Base-by-base conservation (phyloP, 1,140 invertebrate genomes). In the Aphidius gifuensis region DNA sequence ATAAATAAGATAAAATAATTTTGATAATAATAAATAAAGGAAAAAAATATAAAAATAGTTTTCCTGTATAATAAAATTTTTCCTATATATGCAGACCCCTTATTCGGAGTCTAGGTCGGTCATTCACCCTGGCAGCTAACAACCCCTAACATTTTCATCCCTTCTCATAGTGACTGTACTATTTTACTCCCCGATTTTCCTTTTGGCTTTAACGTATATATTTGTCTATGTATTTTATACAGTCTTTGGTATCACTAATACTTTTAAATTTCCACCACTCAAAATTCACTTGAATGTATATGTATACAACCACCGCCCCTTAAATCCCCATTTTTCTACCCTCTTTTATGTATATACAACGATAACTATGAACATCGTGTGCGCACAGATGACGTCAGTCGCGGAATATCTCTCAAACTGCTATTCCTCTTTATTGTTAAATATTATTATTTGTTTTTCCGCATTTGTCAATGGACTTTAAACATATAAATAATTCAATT, bases 31-130 rank as follows among this genome's bases (percentile, higher is more conserved):
- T 44, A 9, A 44, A 44, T 44, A 44, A 44, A 44, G 5, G 43
- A 44, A 44, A 44, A 44, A 44, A 44, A 44, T 6, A 44, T 44
- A 9, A 44, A 44, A 44, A 44, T 44, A 7, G 6, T 32, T 51
- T 32, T 51, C 50, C 32, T 9, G 9, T 43, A 9, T 55, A n/a
- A 55, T 53, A 44, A 32, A 38, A 46, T 21, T 21, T 32, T 23
- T 23, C 23, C 23, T 23, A 23, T 23, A 23, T 23, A 23, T 74
- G 76, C 77, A 77, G 77, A 80, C 77, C 78, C 78, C 78, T 80
- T 77, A 80, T 72, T 77, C 68, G 69, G 78, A 80, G 79, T 81
- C 79, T 81, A 81, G 79, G 80, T 81, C 80, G 80, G 80, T 79
- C 80, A 71, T 81, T 80, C 78, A 80, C 72, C 80, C 66, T 71